A percentile compares a stretch with the other conserved stretches of the same genome.
phyloP scores from a whole-genome alignment of 2,888 invertebrate species.

The Pteria penguin region DNA sequence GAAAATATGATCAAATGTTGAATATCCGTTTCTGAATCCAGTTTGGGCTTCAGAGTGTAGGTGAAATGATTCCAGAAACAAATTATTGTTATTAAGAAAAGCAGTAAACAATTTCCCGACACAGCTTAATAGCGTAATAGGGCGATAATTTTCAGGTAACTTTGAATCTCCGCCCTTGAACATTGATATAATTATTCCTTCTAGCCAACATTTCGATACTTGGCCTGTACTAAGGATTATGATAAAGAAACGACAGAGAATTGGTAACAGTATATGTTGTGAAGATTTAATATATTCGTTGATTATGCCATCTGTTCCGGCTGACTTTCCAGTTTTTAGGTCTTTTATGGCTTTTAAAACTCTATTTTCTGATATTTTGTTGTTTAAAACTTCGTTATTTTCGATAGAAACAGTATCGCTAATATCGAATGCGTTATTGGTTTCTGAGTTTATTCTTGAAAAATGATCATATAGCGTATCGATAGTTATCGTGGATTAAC shows the following conservation, averaged over 20 bases:
- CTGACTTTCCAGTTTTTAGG: too few relatives aligned
- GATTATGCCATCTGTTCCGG: too few relatives aligned
- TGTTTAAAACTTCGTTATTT: constrained; percentile 21
- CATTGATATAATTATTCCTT: constrained; percentile 34
- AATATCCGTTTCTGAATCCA: too few relatives aligned
- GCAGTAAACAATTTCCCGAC: constrained; percentile 43
- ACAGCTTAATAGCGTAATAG: constrained; percentile 42
- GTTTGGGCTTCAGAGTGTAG: constrained; percentile 33
- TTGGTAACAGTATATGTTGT: constrained; percentile 1
- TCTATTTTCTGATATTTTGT: constrained; percentile 23
- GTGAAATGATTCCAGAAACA: constrained; percentile 24
- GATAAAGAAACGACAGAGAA: constrained; percentile 34
- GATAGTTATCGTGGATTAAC: not conserved
- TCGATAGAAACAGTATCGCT: not conserved
- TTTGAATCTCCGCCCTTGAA: constrained; percentile 31
- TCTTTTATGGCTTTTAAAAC: constrained; percentile 28
- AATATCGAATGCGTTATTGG: not conserved
- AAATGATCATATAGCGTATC: not conserved
- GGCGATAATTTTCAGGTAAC: constrained; percentile 34
- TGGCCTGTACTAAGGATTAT: constrained; percentile 33
- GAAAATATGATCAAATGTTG: constrained; percentile 43
- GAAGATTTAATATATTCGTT: constrained; percentile 45
- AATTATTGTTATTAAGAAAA: constrained; percentile 27
- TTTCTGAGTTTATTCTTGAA: not conserved
- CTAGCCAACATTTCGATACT: constrained; percentile 33